A percentile compares a stretch with the other conserved stretches of the same genome.
Evolutionary conservation across 2,113 vertebrate species (phyloP).

Genomic region (Notiomystis cincta): DNA sequence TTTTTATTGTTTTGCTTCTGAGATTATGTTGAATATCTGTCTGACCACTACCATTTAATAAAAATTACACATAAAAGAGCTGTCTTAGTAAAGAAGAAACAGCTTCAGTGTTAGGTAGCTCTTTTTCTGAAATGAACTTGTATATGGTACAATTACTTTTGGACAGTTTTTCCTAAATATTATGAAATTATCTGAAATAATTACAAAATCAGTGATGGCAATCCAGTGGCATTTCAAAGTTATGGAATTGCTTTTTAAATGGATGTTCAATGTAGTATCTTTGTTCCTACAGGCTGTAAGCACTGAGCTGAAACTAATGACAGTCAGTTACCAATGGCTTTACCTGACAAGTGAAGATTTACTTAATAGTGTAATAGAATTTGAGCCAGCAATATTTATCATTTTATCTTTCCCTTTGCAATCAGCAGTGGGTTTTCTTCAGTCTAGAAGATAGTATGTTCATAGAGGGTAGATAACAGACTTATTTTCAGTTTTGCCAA

Average conservation of each 20-base stretch:
- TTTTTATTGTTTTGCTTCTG: neutral
- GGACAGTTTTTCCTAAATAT: constrained; percentile 58
- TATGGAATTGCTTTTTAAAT: constrained; percentile 72
- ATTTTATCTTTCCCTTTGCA: constrained; percentile 3
- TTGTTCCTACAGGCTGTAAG: constrained; percentile 61
- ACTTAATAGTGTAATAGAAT: constrained; percentile 45
- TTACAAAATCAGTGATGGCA: constrained; percentile 68
- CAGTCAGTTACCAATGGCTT: constrained; percentile 47
- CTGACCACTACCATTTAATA: constrained; percentile 24
- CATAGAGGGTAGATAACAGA: neutral
- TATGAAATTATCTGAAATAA: constrained; percentile 75
- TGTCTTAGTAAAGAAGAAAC: constrained; percentile 50
- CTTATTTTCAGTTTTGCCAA: neutral
- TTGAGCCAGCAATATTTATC: constrained; percentile 3
- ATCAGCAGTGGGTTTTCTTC: neutral
- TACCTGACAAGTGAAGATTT: constrained; percentile 69
- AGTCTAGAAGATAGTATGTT: neutral
- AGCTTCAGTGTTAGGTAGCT: neutral
- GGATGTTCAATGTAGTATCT: constrained; percentile 50
- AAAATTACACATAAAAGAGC: constrained; percentile 20
- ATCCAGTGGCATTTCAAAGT: constrained; percentile 70
- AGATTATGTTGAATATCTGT: constrained; percentile 37
- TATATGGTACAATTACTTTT: constrained; percentile 48
- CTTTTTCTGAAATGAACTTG: constrained; percentile 41
- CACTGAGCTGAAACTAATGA: constrained; percentile 74